Evolutionary conservation across 2,113 vertebrate genomes (phyloP).

Genomic region (Oreochromis spilurus): DNA sequence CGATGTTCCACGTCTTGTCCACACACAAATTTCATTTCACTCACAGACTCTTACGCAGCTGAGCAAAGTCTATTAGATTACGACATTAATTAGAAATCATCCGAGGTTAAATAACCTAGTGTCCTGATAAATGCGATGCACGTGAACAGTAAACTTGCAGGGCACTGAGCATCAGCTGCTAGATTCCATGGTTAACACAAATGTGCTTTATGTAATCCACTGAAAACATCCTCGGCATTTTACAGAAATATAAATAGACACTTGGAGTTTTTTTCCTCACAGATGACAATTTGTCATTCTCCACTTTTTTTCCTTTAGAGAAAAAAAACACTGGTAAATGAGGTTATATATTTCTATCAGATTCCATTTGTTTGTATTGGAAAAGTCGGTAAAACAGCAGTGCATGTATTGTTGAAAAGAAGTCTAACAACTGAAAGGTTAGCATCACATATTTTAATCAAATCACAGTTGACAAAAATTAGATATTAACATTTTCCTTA

Average conservation of each 20-base stretch:
- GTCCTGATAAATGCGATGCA: background rate
- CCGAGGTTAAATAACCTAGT: background rate
- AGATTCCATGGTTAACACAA: background rate
- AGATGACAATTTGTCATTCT: background rate
- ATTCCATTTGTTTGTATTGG: background rate
- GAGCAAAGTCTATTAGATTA: slow-evolving; percentile 24
- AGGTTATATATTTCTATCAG: background rate
- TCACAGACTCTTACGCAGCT: background rate
- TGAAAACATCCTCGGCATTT: background rate
- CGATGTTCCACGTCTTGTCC: no score
- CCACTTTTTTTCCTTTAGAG: background rate
- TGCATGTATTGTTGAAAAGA: background rate
- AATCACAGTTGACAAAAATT: rapidly evolving
- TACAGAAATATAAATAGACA: background rate
- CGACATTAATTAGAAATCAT: background rate
- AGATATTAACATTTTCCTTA: background rate
- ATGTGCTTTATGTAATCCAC: background rate
- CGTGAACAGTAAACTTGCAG: background rate
- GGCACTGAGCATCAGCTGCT: background rate
- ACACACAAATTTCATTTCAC: background rate
- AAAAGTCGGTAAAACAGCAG: background rate
- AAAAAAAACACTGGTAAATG: background rate
- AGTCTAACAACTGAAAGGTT: background rate
- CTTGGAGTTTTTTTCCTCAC: background rate
- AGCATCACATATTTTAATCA: background rate